phyloP scores from a whole-genome alignment of 2,888 invertebrate genomes.

The Branchipolynoe longqiensis region DNA sequence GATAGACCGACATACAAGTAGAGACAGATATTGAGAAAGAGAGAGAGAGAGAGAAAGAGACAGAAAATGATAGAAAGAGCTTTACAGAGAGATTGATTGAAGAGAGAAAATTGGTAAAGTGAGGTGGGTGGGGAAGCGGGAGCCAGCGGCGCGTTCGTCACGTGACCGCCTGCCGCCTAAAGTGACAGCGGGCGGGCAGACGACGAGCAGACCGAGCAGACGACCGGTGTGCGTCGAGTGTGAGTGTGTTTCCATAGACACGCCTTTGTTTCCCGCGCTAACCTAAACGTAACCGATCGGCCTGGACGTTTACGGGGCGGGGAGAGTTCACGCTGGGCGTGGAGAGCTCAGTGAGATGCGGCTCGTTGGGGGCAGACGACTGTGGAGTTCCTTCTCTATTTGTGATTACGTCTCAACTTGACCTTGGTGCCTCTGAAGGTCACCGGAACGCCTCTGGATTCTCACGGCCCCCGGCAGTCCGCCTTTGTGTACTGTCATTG shows the following conservation, averaged over 20 bases:
- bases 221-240: background rate
- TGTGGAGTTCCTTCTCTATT: background rate
- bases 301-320: conserved; percentile 3
- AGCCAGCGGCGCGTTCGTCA: background rate
- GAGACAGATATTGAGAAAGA: no score
- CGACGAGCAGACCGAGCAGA: conserved; percentile 2
- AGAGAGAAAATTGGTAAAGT: no score
- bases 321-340: background rate
- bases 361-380: background rate
- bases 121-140: background rate
- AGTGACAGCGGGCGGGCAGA: no score
- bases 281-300: background rate
- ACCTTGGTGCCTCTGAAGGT: conserved; percentile 13
- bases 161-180: no score
- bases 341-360: background rate
- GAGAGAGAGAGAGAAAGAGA: no score
- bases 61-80: no score
- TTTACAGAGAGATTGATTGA: no score
- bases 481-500: background rate
- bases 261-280: conserved; percentile 21
- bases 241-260: conserved; percentile 34
- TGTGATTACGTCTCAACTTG: conserved; percentile 20
- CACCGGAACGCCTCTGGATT: background rate
- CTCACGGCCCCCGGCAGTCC: background rate
- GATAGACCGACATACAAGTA: no score